A percentile compares a stretch with the other conserved stretches of the same genome.
Evolutionary conservation across 2,888 invertebrate species (phyloP).

Genomic region (Agrotis exclamationis): DNA sequence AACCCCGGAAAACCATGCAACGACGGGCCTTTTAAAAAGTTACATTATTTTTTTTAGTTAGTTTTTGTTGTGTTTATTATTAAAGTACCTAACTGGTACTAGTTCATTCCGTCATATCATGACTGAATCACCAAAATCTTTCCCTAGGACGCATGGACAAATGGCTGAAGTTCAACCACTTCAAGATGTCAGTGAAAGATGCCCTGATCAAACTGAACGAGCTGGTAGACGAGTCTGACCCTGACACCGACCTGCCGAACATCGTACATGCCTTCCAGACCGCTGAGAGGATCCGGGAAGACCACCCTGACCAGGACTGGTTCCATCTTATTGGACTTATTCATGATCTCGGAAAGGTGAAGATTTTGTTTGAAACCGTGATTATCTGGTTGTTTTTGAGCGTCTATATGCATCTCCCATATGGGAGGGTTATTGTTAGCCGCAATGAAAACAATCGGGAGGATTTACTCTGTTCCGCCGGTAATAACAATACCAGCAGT

Average conservation of each 20-base stretch:
- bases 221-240: constrained; percentile 98
- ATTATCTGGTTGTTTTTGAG: background rate
- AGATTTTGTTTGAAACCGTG: background rate
- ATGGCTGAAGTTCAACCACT: constrained; percentile 97
- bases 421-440: too few species aligned
- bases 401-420: too few species aligned
- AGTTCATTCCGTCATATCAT: too few species aligned
- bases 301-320: constrained; percentile 97
- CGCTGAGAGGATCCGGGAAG: constrained; percentile 96
- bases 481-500: too few species aligned
- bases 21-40: too few species aligned
- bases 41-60: too few species aligned
- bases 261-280: constrained; percentile 99
- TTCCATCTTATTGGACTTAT: constrained; percentile 98
- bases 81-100: too few species aligned
- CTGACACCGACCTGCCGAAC: constrained; percentile 98
- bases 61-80: too few species aligned
- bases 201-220: constrained; percentile 96
- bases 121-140: background rate
- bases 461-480: too few species aligned
- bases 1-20: too few species aligned
- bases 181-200: constrained; percentile 95
- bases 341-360: constrained; percentile 98
- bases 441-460: too few species aligned
- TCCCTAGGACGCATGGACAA: constrained; percentile 92